Evolutionary conservation across 2,797 vertebrate genomes (phyloP), one percentile per base, ranked within the genome.

Genomic region (Rhinoraja longicauda): DNA sequence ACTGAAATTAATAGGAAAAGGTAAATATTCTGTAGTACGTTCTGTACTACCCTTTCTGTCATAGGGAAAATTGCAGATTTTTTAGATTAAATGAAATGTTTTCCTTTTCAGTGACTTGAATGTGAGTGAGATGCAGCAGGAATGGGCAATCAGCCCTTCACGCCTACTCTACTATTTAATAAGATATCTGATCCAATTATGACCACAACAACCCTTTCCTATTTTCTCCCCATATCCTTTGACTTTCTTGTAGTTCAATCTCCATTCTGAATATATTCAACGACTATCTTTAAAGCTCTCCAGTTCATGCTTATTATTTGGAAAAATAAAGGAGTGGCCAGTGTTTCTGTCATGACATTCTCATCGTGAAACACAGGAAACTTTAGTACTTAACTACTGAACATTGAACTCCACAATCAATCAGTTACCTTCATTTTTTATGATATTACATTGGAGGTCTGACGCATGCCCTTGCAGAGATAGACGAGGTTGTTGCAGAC

Each of bases 401-500:
- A 62, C 15, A 64, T 7, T 64, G 15, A 88, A 8, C n/a, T n/a
- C n/a, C n/a, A 90, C n/a, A 17, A 62, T 19, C 29, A 26, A 36
- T 79, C 45, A 19, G 94, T 96, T 96, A 99, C 99, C 99, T 98
- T 99, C 99, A 53, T 97, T 99, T 97, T 98, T 99, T 93, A 99
- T 97, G 94, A 95, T 97, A 29, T 96, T 98, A 93, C 98, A 98
- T 95, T 99, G 98, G 94, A 98, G 93, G 94, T 99, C 98, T 7
- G 97, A 94, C 78, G 96, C 95, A 93, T 98, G 98, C 90, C 98
- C 98, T 94, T 99, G 99, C 94, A 99, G 97, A 0, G 99, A 99
- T 95, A 98, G 98, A 62, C 98, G 98, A 75, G 99, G 98, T 91
- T 99, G 98, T 95, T 99, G 99, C 94, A 99, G 96, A 93, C 98